Conservation (phyloP, 2,113 vertebrate genomes). For the Pardalotus punctatus region DNA sequence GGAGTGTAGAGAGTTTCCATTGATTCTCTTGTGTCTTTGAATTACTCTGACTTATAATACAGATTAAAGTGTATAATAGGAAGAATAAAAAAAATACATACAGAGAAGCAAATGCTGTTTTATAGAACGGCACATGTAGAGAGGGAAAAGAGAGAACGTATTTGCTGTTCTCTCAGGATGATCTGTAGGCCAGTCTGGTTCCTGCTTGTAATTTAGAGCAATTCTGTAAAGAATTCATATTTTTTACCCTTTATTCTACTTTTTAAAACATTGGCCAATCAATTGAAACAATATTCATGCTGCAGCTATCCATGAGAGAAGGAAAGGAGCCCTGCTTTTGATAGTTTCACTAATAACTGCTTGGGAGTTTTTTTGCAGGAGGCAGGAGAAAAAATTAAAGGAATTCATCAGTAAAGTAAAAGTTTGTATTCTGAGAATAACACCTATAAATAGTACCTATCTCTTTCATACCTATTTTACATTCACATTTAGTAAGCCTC, state of each 20-base stretch:
- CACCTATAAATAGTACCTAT: not conserved
- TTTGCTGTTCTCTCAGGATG: not conserved
- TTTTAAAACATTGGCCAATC: not conserved
- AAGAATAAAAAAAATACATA: not conserved
- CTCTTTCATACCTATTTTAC: not conserved
- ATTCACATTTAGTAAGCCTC: not conserved
- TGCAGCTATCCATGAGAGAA: not conserved
- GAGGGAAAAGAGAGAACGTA: not conserved
- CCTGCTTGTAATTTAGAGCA: not conserved
- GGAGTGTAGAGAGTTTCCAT: not conserved
- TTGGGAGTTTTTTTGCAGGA: accelerated
- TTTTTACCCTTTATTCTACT: not conserved
- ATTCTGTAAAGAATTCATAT: not conserved
- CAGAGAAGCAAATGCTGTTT: not conserved
- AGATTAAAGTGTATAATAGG: not conserved
- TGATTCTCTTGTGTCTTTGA: not conserved
- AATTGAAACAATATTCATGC: not conserved
- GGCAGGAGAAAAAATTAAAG: not conserved
- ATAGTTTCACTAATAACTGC: not conserved
- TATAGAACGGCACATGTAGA: not conserved
- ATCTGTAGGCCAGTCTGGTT: not conserved
- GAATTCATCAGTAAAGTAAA: not conserved
- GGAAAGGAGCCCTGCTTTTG: not conserved
- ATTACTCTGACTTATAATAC: not conserved
- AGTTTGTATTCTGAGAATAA: not conserved